Evolutionary conservation across 2,888 invertebrate species (phyloP).

Genomic region (Meiosimyza platycephala): DNA sequence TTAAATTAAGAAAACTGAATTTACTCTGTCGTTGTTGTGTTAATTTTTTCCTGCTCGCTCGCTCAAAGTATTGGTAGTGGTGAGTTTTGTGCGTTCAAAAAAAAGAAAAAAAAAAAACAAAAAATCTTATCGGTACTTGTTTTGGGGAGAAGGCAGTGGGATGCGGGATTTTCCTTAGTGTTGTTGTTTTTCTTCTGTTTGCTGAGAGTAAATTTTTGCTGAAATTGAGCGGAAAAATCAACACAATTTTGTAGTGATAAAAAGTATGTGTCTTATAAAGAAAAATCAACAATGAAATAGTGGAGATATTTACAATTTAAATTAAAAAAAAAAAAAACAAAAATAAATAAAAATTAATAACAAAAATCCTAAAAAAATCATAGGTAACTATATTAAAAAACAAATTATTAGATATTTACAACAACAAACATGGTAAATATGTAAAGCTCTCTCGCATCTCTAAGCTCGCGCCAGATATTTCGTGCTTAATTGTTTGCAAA

Average conservation of each 20-base stretch:
- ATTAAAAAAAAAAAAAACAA: neutral
- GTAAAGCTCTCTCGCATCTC: constrained; percentile 23
- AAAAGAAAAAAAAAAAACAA: neutral
- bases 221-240: constrained; percentile 13
- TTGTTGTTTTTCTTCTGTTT: constrained; percentile 2
- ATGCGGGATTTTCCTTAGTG: constrained; percentile 16
- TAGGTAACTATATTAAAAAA: neutral
- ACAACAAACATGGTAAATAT: constrained; percentile 16
- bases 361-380: neutral
- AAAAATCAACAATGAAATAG: neutral
- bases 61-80: neutral
- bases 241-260: neutral
- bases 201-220: constrained; percentile 1
- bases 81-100: neutral
- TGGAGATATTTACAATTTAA: neutral
- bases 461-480: constrained; percentile 3
- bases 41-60: neutral
- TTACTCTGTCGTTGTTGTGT: constrained; percentile 3
- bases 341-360: neutral
- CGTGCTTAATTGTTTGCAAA: constrained; percentile 21
- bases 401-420: neutral
- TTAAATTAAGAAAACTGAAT: constrained; percentile 2
- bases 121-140: constrained; percentile 30
- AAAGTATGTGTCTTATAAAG: neutral
- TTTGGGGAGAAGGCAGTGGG: constrained; percentile 1